Base-by-base conservation (phyloP, 2,113 vertebrate genomes). In the Rattus rattus region DNA sequence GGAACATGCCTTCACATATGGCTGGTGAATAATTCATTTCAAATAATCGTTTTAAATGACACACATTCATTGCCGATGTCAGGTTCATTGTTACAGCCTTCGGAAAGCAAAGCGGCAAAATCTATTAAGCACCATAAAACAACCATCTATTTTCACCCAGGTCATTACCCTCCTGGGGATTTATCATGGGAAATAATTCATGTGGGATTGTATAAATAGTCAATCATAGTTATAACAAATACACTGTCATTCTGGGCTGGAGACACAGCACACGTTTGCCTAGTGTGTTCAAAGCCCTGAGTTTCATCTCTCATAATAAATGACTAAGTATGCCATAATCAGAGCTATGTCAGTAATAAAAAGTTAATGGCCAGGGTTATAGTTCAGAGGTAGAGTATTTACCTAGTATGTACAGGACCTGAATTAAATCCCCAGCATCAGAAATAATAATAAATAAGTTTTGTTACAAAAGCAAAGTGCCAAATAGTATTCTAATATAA, bases 91-190 rank as follows among this genome's bases (percentile, higher is more conserved):
- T 96, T 76, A 94, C 20, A 81, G 81, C 47, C 52, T 95, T 88
- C 86, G 72, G 95, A 96, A 94, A 97, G 92, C 96, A 97, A 94
- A 95, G 94, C 59, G 91, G 85, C 79, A 96, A 97, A 96, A 97
- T 95, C 96, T 97, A 97, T 95, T 95, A 97, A 90, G 94, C 92
- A 77, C 59, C 81, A 96, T 97, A 92, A 97, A 95, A 95, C 24
- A 36, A 33, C 80, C 92, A 72, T 96, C 90, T 91, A 96, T 92
- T 94, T 97, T 77, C 90, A 91, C 61, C 26, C 17, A 47, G 67
- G 80, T 81, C 81, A 92, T 97, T 49, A 75, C 75, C 88, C 59
- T 67, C 73, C 59, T 80, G 65, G 88, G 88, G 93, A 88, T 96
- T 93, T 80, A 91, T 81, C 81, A 75, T 47, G 67, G 72, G 72